A percentile compares a stretch with the other conserved stretches of the same genome.
These are phyloP conservation scores for Calycopis cecrops DNA, from an alignment of 1,140 invertebrate genomes.

Conservation along the genomic window DNA sequence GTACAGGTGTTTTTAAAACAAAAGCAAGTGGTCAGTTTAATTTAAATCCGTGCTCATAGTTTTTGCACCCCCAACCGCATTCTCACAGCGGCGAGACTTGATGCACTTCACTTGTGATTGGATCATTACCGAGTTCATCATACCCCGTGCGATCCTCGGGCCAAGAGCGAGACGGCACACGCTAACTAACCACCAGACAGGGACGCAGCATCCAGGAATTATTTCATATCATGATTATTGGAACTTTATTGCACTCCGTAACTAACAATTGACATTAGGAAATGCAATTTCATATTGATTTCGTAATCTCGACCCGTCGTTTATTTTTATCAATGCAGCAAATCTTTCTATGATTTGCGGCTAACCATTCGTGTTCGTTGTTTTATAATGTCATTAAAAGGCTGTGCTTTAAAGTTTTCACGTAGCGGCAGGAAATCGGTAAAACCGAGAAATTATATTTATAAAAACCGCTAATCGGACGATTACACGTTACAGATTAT, in stretches of 20 bases:
- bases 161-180: conserved; percentile 48
- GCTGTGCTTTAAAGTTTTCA: conserved; percentile 63
- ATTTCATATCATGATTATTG: conserved; percentile 75
- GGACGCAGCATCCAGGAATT: conserved; percentile 67
- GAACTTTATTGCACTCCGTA: conserved; percentile 73
- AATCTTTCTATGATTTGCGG: conserved; percentile 74
- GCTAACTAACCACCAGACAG: conserved; percentile 30
- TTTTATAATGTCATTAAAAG: conserved; percentile 70
- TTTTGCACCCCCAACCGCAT: conserved; percentile 73
- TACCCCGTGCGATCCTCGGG: conserved; percentile 68
- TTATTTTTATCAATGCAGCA: conserved; percentile 73
- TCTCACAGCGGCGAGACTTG: conserved; percentile 68
- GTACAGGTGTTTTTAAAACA: conserved; percentile 47
- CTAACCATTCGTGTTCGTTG: conserved; percentile 59
- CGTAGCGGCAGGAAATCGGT: conserved; percentile 68
- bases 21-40: conserved; percentile 67
- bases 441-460: conserved; percentile 70
- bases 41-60: conserved; percentile 69
- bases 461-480: conserved; percentile 66
- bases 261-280: conserved; percentile 75
- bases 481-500: conserved; percentile 69
- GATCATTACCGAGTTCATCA: conserved; percentile 75
- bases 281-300: conserved; percentile 75
- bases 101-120: conserved; percentile 73
- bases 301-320: conserved; percentile 63